Base-by-base conservation (phyloP, 2,888 invertebrate genomes). In the Holacanthella duospinosa region DNA sequence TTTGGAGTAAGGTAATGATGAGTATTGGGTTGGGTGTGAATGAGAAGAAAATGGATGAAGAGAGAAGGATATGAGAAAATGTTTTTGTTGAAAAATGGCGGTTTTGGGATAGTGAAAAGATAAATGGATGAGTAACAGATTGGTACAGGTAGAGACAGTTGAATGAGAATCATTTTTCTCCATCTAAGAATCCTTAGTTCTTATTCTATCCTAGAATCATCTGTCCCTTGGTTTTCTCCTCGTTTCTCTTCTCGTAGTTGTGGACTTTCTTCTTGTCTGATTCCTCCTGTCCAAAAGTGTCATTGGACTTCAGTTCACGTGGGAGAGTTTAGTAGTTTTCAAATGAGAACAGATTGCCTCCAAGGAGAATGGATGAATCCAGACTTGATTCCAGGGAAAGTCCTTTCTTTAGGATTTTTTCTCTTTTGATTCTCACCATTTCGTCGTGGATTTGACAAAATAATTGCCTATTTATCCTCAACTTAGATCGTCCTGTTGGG, bases 381-480 rank as follows among this genome's bases (percentile, higher is more conserved):
- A n/a, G 67, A 66, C 66, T 55, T 60, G n/a, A 6, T 12, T 9
- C 36, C 36, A 36, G 36, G 48, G 36, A 36, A 6, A 12, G 9
- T 36, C 36, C 36, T 16, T 36, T 16, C 36, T 6, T 36, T 16
- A 6, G 6, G 16, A 6, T 36, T 12, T 16, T 36, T 16, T 36
- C 64, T 68, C 66, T 61, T 68, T 63, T 68, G 62, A 67, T 71
- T 68, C 68, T 62, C 64, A 61, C 64, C 66, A 67, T 68, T 69
- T 70, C 68, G 67, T 70, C 21, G 4, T 16, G 68, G 69, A 71
- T 71, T 71, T 71, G 72, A 71, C 72, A 72, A 71, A 71, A 71
- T 72, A 72, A 72, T 72, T 71, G 72, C 71, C 71, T 71, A 72
- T 72, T 72, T 72, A 72, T 72, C 71, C 72, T 71, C 69, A 66